Percentiles rank a stretch among this genome's conserved stretches.
These are phyloP conservation scores for Pterocles burchelli DNA, from an alignment of 2,113 vertebrate species.

Conservation along the genomic window DNA sequence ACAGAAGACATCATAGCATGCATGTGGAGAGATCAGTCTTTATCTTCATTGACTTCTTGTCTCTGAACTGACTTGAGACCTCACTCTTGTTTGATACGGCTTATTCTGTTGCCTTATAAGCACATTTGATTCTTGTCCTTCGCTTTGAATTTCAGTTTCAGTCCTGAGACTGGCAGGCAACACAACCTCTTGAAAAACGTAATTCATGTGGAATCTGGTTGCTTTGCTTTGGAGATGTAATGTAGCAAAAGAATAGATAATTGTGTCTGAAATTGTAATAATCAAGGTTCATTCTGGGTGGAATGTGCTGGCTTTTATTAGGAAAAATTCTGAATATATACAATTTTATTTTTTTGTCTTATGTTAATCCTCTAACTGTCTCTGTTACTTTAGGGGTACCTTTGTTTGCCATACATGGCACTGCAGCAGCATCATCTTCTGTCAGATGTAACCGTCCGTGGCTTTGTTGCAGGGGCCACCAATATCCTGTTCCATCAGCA, in stretches of 20 bases:
- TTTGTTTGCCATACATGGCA: constrained; percentile 97
- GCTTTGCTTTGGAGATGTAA: not conserved
- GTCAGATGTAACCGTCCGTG: constrained; percentile 89
- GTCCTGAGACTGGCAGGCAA: not conserved
- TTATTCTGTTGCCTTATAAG: not conserved
- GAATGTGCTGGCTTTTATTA: not conserved
- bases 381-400: constrained; percentile 84
- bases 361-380: not conserved
- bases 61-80: not conserved
- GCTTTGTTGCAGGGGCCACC: constrained; percentile 95
- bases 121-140: not conserved
- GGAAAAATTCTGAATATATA: not conserved
- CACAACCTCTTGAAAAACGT: not conserved
- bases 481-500: constrained; percentile 98
- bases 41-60: not conserved
- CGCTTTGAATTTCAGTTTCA: not conserved
- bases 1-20: not conserved
- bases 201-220: not conserved
- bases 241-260: not conserved
- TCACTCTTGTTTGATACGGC: not conserved
- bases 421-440: constrained; percentile 98
- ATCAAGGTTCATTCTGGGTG: not conserved
- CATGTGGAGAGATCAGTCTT: not conserved
- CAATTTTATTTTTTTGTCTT: not conserved
- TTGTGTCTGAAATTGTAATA: not conserved